phyloP scores from a whole-genome alignment of 2,888 invertebrate genomes.

The Apomyelois bistriatella region DNA sequence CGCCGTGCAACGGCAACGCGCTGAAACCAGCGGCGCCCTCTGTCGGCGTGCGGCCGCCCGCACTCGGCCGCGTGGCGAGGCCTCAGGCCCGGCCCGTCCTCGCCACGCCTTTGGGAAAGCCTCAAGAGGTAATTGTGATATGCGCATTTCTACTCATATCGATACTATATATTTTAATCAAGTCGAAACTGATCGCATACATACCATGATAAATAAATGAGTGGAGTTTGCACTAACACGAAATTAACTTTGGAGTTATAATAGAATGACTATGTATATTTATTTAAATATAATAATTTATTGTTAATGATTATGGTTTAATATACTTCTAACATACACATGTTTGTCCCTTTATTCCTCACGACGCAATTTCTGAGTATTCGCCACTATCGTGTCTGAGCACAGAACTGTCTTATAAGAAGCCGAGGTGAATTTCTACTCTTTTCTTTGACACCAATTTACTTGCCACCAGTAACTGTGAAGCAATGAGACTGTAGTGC shows the following conservation, averaged over 20 bases:
- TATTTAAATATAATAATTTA: conserved; percentile 28
- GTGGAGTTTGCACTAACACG: conserved; percentile 56
- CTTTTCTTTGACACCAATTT: conserved; percentile 6
- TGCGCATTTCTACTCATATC: conserved; percentile 65
- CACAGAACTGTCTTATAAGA: conserved; percentile 6
- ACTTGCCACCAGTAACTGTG: conserved; percentile 5
- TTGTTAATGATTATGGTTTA: conserved; percentile 42
- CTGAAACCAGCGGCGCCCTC: conserved; percentile 32
- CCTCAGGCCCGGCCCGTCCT: conserved; percentile 23
- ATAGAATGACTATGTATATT: conserved; percentile 26
- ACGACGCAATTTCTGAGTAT: conserved; percentile 19
- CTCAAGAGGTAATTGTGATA: conserved; percentile 71
- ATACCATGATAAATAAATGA: conserved; percentile 39
- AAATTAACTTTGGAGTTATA: conserved; percentile 34
- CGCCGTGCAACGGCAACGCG: conserved; percentile 40
- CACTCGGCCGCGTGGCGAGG: conserved; percentile 26
- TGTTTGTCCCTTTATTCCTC: conserved; percentile 45
- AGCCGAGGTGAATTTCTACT: conserved; percentile 8
- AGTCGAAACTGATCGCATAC: conserved; percentile 41
- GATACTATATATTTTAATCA: conserved; percentile 51
- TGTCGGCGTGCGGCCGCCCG: conserved; percentile 26
- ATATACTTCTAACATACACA: conserved; percentile 47
- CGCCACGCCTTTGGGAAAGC: conserved; percentile 36
- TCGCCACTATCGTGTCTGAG: conserved; percentile 10
- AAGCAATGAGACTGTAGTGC: conserved; percentile 1